phyloP scores from a whole-genome alignment of 2,888 invertebrate genomes.

The Panopea generosa region DNA sequence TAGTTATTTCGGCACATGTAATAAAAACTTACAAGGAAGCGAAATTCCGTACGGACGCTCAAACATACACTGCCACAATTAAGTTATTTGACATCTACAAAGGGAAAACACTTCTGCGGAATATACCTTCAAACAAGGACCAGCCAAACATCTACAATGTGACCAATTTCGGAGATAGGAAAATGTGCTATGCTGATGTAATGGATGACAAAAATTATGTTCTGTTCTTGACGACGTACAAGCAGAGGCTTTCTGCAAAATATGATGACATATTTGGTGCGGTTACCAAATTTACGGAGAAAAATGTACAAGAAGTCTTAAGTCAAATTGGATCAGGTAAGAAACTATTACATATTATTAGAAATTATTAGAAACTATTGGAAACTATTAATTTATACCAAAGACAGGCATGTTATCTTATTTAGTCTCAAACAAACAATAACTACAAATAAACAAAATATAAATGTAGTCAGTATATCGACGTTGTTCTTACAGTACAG shows the following conservation, averaged over 20 bases:
- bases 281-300: slow-evolving; percentile 71
- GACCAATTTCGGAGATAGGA: slow-evolving; percentile 83
- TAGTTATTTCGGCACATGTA: slow-evolving; percentile 75
- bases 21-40: slow-evolving; percentile 73
- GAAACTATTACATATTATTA: slow-evolving; percentile 45
- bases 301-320: slow-evolving; percentile 76
- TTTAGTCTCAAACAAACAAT: too few relatives aligned
- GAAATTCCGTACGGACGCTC: slow-evolving; percentile 66
- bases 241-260: slow-evolving; percentile 81
- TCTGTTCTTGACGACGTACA: slow-evolving; percentile 81
- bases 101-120: slow-evolving; percentile 65
- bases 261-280: slow-evolving; percentile 85
- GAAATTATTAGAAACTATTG: background rate
- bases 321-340: slow-evolving; percentile 77
- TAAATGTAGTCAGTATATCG: too few relatives aligned
- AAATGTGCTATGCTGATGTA: slow-evolving; percentile 83
- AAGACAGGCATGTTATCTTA: too few relatives aligned
- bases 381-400: too few relatives aligned
- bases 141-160: slow-evolving; percentile 75
- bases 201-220: slow-evolving; percentile 77
- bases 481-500: too few relatives aligned
- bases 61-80: slow-evolving; percentile 79
- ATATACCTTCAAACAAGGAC: slow-evolving; percentile 42
- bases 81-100: slow-evolving; percentile 75
- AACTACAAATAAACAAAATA: too few relatives aligned